Conservation (phyloP, 1,140 invertebrate genomes). For the Hycleus cichorii region DNA sequence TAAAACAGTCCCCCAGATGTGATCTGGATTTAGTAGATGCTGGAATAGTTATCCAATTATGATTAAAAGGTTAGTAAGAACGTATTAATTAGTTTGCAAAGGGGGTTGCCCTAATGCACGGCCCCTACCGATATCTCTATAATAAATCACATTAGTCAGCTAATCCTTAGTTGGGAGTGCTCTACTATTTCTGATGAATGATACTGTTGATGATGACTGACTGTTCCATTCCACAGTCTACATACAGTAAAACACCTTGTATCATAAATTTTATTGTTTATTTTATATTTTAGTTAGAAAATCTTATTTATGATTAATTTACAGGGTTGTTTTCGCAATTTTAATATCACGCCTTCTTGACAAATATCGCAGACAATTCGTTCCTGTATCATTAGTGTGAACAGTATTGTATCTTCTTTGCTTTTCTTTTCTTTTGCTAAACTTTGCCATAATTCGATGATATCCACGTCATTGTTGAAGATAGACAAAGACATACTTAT, state of each 20-base stretch:
- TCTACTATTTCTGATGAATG: not conserved
- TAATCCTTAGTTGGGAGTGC: conserved; percentile 30
- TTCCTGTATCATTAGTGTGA: conserved; percentile 14
- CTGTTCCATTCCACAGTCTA: too few relatives aligned
- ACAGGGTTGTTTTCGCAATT: conserved; percentile 6
- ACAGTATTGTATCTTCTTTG: conserved; percentile 6
- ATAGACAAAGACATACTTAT: conserved; percentile 12
- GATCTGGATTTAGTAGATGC: conserved; percentile 31
- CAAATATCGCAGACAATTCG: conserved; percentile 22
- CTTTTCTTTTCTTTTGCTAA: not conserved
- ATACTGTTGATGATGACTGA: not conserved
- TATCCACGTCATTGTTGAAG: conserved; percentile 3
- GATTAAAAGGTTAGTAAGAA: conserved; percentile 40
- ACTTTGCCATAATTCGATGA: too few relatives aligned
- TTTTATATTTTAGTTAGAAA: too few relatives aligned
- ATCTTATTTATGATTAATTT: too few relatives aligned
- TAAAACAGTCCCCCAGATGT: conserved; percentile 30
- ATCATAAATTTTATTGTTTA: too few relatives aligned
- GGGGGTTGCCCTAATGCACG: conserved; percentile 31
- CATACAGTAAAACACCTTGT: too few relatives aligned
- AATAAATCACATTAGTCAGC: conserved; percentile 38
- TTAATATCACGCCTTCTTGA: conserved; percentile 28
- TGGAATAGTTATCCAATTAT: conserved; percentile 39
- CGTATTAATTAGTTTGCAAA: conserved; percentile 36
- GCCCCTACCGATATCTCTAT: conserved; percentile 33